Percentiles rank a stretch among this genome's conserved stretches.
phyloP scores from a whole-genome alignment of 2,113 vertebrate genomes.

The Strigops habroptila region DNA sequence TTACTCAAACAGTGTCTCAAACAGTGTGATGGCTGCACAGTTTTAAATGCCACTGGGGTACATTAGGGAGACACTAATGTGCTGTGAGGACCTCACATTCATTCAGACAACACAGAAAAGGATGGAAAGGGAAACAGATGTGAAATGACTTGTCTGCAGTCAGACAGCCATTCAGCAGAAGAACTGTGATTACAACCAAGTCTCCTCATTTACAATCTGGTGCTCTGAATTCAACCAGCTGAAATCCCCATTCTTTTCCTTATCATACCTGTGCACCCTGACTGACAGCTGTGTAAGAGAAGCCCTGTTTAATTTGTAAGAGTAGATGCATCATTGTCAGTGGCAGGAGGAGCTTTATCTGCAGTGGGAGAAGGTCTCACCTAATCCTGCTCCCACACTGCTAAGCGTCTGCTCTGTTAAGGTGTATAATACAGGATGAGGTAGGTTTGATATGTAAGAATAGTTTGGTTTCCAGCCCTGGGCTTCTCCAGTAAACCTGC shows the following conservation, averaged over 20 bases:
- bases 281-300: not conserved
- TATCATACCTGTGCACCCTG: not conserved
- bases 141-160: not conserved
- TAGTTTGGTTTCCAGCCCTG: not conserved
- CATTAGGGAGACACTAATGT: not conserved
- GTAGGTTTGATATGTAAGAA: not conserved
- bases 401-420: not conserved
- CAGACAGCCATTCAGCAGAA: not conserved
- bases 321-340: not conserved
- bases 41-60: not conserved
- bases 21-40: not conserved
- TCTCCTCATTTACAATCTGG: not conserved
- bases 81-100: not conserved
- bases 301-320: not conserved
- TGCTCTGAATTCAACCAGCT: not conserved
- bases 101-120: not conserved
- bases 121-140: not conserved
- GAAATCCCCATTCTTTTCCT: not conserved
- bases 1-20: not conserved
- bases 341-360: not conserved
- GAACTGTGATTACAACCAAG: not conserved
- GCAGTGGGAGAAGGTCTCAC: not conserved
- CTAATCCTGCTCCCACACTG: not conserved
- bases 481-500: not conserved
- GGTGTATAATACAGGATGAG: fast-evolving